Evolutionary conservation across 1,140 invertebrate species (phyloP), one percentile per base, ranked within the genome.

Genomic region (Meloidogyne floridensis): DNA sequence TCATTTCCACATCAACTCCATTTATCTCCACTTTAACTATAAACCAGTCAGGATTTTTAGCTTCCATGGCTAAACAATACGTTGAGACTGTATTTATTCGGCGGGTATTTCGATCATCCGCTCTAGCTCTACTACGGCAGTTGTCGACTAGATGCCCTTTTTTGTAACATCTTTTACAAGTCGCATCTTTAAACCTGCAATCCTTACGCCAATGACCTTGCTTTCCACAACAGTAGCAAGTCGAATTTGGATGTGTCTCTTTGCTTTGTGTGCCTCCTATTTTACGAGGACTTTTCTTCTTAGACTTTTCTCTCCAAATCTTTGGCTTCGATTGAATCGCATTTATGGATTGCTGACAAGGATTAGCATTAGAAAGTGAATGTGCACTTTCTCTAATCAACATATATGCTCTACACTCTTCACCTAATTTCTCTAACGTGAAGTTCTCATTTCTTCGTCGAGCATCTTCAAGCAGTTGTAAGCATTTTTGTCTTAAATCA

Each of bases 371-470:
- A 0, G 76, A 20, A 20, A 76, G 65, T 5, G 70, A 75, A 75
- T 72, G 70, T 0, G 53, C 75, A 43, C 59, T 80, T 65, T 43
- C 74, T 10, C 75, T 18, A 13, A 80, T 13, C 20, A 56, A 80
- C 15, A 80, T 18, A 43, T 53, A 20, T 6, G 65, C 20, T 5
- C 77, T 47, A 9, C 7, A 72, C 20, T 80, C 77, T 42, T 72
- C 77, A 3, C 18, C 51, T 9, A 80, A 75, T 80, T 80, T 53
- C 5, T 80, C 77, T 8, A 80, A 77, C n/a, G 18, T 80, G 18
- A 53, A 9, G 18, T 15, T 3, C 13, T 80, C 69, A 15, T 43
- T 80, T 42, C 75, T 78, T 3, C 53, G 6, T 15, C 20, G 47
- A 42, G 53, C 75, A 15, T 75, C 69, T 56, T 80, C 77, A 18